Conservation (phyloP, 2,797 vertebrate genomes). For the Rhinichthys osculus region DNA sequence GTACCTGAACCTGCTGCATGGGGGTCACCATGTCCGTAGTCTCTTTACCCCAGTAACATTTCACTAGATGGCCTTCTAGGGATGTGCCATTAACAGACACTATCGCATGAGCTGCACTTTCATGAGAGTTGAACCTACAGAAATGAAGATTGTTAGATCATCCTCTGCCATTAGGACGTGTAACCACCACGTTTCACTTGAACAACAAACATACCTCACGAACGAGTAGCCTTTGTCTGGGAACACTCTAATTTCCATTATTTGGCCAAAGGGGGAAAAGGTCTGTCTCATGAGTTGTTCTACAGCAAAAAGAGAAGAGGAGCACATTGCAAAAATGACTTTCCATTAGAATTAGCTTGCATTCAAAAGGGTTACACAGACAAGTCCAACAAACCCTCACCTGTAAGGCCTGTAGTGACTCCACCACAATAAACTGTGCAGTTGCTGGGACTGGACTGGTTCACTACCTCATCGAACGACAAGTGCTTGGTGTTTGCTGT, state of each 20-base stretch:
- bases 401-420: slow-evolving; percentile 92
- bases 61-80: slow-evolving; percentile 94
- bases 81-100: slow-evolving; percentile 95
- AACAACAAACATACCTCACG: slow-evolving; percentile 81
- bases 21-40: slow-evolving; percentile 89
- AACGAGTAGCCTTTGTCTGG: slow-evolving; percentile 99
- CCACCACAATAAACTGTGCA: slow-evolving; percentile 98
- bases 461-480: slow-evolving; percentile 95
- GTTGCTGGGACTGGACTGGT: slow-evolving; percentile 97
- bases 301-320: slow-evolving; percentile 64
- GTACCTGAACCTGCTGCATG: slow-evolving; percentile 87
- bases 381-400: slow-evolving; percentile 67
- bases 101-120: slow-evolving; percentile 95
- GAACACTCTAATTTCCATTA: slow-evolving; percentile 97
- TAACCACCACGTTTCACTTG: not conserved
- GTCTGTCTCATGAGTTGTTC: slow-evolving; percentile 99
- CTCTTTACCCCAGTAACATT: slow-evolving; percentile 99
- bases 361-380: not conserved
- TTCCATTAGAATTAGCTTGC: not conserved
- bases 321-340: not conserved
- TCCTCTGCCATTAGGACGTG: not conserved
- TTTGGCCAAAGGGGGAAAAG: slow-evolving; percentile 96
- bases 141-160: not conserved
- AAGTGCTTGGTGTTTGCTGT: slow-evolving; percentile 91
- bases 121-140: slow-evolving; percentile 91